A percentile compares a stretch with the other conserved stretches of the same genome.
phyloP scores from a whole-genome alignment of 2,113 vertebrate species.

The Seriola rivoliana region DNA sequence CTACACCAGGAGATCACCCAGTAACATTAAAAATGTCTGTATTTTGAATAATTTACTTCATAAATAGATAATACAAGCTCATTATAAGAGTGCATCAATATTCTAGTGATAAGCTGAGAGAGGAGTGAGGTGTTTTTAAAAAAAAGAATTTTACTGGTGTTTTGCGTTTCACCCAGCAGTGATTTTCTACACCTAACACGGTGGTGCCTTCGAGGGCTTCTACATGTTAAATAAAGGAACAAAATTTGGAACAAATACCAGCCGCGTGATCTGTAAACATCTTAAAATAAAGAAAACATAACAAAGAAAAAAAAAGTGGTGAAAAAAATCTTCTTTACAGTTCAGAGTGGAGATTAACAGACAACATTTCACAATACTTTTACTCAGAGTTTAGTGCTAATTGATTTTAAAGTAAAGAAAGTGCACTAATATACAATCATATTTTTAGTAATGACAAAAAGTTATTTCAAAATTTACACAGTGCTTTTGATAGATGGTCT shows the following conservation, averaged over 20 bases:
- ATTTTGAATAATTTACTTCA: constrained; percentile 81
- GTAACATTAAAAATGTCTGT: constrained; percentile 71
- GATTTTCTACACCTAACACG: constrained; percentile 43
- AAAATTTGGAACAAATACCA: constrained; percentile 16
- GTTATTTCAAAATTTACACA: background rate
- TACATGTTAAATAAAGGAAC: constrained; percentile 19
- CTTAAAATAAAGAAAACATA: constrained; percentile 14
- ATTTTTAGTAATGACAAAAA: background rate
- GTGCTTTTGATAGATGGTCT: background rate
- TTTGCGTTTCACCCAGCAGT: constrained; percentile 49
- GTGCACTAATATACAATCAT: background rate
- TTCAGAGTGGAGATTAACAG: background rate
- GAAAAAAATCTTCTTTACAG: background rate
- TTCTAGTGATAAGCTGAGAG: constrained; percentile 70
- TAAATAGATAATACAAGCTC: constrained; percentile 80
- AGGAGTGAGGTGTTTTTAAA: constrained; percentile 29
- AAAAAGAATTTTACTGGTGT: constrained; percentile 9
- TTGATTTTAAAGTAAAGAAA: too few relatives aligned
- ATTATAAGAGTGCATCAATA: constrained; percentile 77
- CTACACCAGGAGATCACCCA: constrained; percentile 24
- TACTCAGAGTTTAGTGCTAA: too few relatives aligned
- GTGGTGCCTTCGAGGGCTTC: constrained; percentile 15
- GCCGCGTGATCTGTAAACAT: constrained; percentile 5
- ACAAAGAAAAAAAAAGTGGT: background rate
- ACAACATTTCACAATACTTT: too few relatives aligned